These are phyloP conservation scores for Portevinia maculata DNA, from an alignment of 2,888 invertebrate species.

Conservation along the genomic window DNA sequence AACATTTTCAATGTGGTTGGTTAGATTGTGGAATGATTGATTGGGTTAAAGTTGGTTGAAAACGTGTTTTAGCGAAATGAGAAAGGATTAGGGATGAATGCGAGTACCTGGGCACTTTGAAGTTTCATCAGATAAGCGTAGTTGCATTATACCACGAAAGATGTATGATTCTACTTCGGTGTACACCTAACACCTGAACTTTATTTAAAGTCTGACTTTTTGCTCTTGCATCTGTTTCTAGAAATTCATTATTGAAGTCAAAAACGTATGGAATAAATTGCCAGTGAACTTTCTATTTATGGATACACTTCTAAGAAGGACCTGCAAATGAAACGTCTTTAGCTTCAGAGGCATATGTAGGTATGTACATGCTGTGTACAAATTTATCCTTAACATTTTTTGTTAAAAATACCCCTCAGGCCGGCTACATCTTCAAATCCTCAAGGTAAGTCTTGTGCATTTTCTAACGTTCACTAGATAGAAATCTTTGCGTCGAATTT, in stretches of 20 bases:
- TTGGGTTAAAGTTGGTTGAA: conserved; percentile 2
- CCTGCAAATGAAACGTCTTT: no score
- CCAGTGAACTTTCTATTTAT: no score
- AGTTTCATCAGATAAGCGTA: background rate
- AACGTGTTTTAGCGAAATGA: conserved; percentile 8
- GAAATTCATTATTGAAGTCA: no score
- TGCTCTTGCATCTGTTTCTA: background rate
- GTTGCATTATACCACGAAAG: no score
- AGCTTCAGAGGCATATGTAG: no score
- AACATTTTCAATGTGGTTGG: background rate
- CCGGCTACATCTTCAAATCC: background rate
- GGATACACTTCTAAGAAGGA: no score
- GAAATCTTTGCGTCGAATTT: background rate
- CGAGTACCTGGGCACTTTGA: background rate
- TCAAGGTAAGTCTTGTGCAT: background rate
- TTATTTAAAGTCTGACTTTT: background rate
- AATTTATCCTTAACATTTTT: no score
- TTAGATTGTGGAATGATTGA: conserved; percentile 40
- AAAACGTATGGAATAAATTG: no score
- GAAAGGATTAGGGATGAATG: background rate
- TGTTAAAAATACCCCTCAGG: no score
- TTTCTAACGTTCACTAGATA: background rate
- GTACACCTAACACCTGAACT: background rate
- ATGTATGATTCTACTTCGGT: no score
- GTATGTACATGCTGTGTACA: no score